These are phyloP conservation scores for Brachionus sp. DNA, from an alignment of 1,140 invertebrate genomes.

Conservation along the genomic window DNA sequence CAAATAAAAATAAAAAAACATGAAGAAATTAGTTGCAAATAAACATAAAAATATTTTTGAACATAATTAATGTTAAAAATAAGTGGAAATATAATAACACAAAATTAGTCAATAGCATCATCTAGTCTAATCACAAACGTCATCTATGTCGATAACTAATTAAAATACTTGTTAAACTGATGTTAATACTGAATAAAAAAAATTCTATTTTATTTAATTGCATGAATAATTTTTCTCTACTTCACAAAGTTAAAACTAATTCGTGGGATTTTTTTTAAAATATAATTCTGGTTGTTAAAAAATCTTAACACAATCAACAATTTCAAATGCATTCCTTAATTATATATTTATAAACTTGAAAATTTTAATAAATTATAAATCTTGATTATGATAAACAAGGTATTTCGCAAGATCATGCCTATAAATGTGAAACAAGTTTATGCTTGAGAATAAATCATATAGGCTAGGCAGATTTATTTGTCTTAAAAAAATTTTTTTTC, in stretches of 20 bases:
- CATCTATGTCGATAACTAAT: not conserved
- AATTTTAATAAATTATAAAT: conserved; percentile 23
- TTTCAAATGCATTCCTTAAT: not conserved
- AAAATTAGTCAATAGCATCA: not conserved
- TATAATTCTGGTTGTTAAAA: not conserved
- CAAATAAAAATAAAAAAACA: not conserved
- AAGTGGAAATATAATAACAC: not conserved
- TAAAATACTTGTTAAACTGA: too few species aligned
- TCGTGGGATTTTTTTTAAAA: not conserved
- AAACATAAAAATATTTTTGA: not conserved
- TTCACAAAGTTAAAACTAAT: not conserved
- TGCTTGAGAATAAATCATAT: not conserved
- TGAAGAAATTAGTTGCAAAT: not conserved
- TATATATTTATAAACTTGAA: not conserved
- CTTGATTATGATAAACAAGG: not conserved
- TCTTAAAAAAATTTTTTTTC: not conserved
- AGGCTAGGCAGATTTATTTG: not conserved
- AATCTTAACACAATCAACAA: not conserved
- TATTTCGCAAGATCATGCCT: not conserved
- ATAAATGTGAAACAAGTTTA: not conserved
- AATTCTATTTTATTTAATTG: too few species aligned
- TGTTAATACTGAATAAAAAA: too few species aligned
- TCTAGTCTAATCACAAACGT: not conserved
- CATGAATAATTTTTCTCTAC: not conserved
- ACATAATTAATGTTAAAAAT: not conserved